phyloP scores from a whole-genome alignment of 2,888 invertebrate genomes.

The Scotopteryx bipunctaria region DNA sequence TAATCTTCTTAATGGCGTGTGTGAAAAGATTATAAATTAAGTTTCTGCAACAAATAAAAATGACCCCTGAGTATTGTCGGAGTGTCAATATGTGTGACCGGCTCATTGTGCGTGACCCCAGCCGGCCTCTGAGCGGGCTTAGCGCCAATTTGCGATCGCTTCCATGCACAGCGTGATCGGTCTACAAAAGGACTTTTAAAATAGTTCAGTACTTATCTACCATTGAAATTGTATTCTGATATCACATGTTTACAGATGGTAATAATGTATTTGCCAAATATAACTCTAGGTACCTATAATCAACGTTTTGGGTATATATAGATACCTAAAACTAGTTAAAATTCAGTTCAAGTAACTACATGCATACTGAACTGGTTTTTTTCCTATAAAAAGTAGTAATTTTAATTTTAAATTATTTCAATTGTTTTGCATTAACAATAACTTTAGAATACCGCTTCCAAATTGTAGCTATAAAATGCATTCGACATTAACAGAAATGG shows the following conservation, averaged over 20 bases:
- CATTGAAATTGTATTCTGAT: constrained; percentile 32
- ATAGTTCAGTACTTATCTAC: constrained; percentile 40
- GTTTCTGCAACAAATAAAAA: constrained; percentile 83
- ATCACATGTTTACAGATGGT: neutral
- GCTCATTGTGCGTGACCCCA: constrained; percentile 77
- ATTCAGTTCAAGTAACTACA: too few relatives aligned
- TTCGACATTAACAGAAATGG: constrained; percentile 59
- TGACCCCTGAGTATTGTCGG: constrained; percentile 81
- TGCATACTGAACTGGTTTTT: too few relatives aligned
- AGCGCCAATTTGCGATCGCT: constrained; percentile 76
- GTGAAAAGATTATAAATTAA: constrained; percentile 84
- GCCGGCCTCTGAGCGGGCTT: constrained; percentile 48
- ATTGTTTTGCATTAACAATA: neutral
- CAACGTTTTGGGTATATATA: too few relatives aligned
- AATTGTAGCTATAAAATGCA: constrained; percentile 74
- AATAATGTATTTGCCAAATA: too few relatives aligned
- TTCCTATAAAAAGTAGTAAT: too few relatives aligned
- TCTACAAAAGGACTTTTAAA: constrained; percentile 35
- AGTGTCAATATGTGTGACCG: constrained; percentile 84
- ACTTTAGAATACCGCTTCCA: constrained; percentile 40
- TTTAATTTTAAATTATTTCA: neutral
- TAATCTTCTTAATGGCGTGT: constrained; percentile 83
- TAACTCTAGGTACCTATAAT: too few relatives aligned
- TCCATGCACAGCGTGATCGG: constrained; percentile 69
- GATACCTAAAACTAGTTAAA: too few relatives aligned